phyloP scores from a whole-genome alignment of 2,888 invertebrate genomes.

The Eumacrocentrus americanus region DNA sequence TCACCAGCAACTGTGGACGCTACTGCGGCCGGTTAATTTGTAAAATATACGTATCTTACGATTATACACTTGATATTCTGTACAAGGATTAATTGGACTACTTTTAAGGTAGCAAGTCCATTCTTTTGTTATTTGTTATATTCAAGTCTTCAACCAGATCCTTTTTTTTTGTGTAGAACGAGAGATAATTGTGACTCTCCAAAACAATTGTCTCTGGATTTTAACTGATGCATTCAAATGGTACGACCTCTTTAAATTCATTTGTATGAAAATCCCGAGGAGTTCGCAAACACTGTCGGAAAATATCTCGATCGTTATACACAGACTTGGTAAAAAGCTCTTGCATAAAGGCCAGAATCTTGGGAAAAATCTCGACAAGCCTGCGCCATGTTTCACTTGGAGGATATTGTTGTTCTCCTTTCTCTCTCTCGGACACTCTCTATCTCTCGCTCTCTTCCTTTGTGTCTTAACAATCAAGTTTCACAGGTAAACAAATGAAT shows the following conservation, averaged over 20 bases:
- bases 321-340: not conserved
- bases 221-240: not conserved
- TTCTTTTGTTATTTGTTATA: constrained; percentile 15
- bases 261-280: not conserved
- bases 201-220: constrained; percentile 16
- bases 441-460: too few relatives aligned
- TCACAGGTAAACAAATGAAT: not conserved
- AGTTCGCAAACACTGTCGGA: not conserved
- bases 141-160: constrained; percentile 14
- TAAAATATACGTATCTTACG: constrained; percentile 46
- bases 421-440: too few relatives aligned
- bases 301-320: not conserved
- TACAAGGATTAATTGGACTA: constrained; percentile 47
- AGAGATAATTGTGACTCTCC: constrained; percentile 30
- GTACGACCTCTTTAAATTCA: constrained; percentile 11
- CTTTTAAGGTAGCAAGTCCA: constrained; percentile 10
- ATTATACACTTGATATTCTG: constrained; percentile 48
- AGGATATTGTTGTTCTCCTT: too few relatives aligned
- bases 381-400: too few relatives aligned
- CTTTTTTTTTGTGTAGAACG: constrained; percentile 4
- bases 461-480: not conserved
- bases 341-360: not conserved
- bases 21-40: constrained; percentile 35
- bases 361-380: too few relatives aligned
- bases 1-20: constrained; percentile 28